Percentiles rank a stretch among this genome's conserved stretches.
Evolutionary conservation across 2,888 invertebrate species (phyloP).

Genomic region (Tenthredo mesomela): DNA sequence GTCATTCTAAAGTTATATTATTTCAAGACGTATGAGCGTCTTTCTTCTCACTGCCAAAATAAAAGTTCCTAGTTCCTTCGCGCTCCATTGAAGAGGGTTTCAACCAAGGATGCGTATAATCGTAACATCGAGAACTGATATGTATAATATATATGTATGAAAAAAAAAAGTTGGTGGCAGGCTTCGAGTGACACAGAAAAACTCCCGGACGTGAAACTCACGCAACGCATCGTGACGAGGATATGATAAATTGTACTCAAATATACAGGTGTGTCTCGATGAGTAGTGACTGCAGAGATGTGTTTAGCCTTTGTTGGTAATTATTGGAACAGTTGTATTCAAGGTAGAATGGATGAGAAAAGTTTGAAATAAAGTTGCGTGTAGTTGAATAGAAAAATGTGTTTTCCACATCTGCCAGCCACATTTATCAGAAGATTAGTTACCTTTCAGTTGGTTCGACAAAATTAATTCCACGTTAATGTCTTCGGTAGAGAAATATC

Average conservation of each 20-base stretch:
- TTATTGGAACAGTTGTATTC: constrained; percentile 45
- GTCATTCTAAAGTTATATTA: constrained; percentile 24
- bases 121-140: constrained; percentile 1
- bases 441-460: background rate
- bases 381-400: background rate
- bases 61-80: background rate
- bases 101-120: background rate
- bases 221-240: constrained; percentile 37
- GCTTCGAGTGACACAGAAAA: constrained; percentile 51
- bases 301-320: background rate
- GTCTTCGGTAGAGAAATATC: constrained; percentile 1
- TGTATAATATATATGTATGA: background rate
- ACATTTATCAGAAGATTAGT: constrained; percentile 19
- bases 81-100: background rate
- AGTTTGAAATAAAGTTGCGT: constrained; percentile 36
- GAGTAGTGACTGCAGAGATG: constrained; percentile 17
- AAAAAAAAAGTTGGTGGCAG: constrained; percentile 42
- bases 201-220: constrained; percentile 26
- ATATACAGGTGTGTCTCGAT: constrained; percentile 31
- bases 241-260: constrained; percentile 30
- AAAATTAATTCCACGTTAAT: constrained; percentile 17
- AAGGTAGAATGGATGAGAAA: background rate
- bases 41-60: background rate
- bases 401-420: constrained; percentile 24
- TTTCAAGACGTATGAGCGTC: background rate